phyloP scores from a whole-genome alignment of 53 echinoderm and acorn worm species.

The Stichopus horrens region DNA sequence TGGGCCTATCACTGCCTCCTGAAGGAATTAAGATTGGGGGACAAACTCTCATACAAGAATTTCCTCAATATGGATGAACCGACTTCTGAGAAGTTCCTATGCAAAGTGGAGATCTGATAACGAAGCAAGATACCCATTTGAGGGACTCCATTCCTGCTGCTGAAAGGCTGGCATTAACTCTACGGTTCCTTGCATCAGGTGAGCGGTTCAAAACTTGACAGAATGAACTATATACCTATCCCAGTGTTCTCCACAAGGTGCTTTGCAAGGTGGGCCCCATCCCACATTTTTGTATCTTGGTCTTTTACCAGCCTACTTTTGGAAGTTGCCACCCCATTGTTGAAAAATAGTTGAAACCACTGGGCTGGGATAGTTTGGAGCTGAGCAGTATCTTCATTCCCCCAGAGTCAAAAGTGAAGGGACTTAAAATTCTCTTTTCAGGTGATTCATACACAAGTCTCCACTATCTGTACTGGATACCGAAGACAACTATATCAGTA shows the following conservation, averaged over 20 bases:
- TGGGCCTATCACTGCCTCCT: neutral
- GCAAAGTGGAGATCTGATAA: neutral
- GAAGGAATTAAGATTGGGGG: neutral
- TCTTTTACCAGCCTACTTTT: neutral
- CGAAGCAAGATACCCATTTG: slow-evolving; percentile 18
- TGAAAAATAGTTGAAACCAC: neutral
- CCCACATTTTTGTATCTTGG: neutral
- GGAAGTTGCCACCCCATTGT: slow-evolving; percentile 11
- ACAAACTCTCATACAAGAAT: neutral
- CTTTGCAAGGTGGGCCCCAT: neutral
- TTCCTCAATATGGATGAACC: slow-evolving; percentile 9
- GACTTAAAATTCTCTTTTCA: neutral
- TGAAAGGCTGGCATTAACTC: slow-evolving; percentile 14
- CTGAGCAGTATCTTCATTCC: neutral
- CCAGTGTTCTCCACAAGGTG: neutral
- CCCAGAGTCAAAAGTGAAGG: neutral
- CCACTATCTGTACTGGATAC: neutral
- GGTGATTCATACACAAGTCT: slow-evolving; percentile 1
- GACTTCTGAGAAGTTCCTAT: neutral
- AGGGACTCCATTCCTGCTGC: neutral
- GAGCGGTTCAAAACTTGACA: neutral
- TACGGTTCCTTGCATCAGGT: slow-evolving; percentile 13
- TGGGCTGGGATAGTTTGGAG: neutral
- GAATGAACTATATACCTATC: neutral
- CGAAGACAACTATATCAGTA: too few species aligned